These are phyloP conservation scores for Tipula lateralis DNA, from an alignment of 2,888 invertebrate species.

Conservation along the genomic window DNA sequence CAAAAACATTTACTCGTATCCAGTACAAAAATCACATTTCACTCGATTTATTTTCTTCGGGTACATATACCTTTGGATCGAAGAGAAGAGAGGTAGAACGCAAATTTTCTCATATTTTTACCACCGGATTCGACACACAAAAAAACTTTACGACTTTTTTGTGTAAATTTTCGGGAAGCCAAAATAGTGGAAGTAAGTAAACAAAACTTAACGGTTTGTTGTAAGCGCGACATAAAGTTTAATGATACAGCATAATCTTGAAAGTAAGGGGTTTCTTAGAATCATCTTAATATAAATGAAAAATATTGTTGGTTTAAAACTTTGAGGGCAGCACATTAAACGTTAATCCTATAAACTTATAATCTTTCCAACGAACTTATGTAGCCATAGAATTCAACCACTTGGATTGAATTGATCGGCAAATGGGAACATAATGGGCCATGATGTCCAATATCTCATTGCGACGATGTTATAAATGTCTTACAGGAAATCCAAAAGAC, in stretches of 20 bases:
- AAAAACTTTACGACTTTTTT: neutral
- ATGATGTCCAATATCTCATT: too few relatives aligned
- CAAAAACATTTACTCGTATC: neutral
- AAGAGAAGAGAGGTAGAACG: neutral
- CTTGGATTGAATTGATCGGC: too few relatives aligned
- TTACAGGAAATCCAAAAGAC: too few relatives aligned
- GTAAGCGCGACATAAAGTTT: neutral
- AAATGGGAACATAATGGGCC: too few relatives aligned
- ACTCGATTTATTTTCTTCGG: neutral
- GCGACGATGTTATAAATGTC: too few relatives aligned
- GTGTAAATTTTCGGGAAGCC: neutral
- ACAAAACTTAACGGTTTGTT: constrained; percentile 11
- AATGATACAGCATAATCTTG: neutral
- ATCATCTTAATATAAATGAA: neutral
- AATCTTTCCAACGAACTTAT: too few relatives aligned
- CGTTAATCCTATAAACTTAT: too few relatives aligned
- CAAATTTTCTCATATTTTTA: neutral
- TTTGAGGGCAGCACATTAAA: too few relatives aligned
- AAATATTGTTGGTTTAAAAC: neutral
- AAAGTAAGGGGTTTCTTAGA: neutral
- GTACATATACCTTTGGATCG: neutral
- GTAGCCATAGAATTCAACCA: too few relatives aligned
- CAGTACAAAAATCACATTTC: constrained; percentile 2
- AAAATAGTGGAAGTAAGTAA: neutral
- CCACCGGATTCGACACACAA: neutral